Evolutionary conservation across 2,797 vertebrate genomes (phyloP).

Genomic region (Rallus crepitans): DNA sequence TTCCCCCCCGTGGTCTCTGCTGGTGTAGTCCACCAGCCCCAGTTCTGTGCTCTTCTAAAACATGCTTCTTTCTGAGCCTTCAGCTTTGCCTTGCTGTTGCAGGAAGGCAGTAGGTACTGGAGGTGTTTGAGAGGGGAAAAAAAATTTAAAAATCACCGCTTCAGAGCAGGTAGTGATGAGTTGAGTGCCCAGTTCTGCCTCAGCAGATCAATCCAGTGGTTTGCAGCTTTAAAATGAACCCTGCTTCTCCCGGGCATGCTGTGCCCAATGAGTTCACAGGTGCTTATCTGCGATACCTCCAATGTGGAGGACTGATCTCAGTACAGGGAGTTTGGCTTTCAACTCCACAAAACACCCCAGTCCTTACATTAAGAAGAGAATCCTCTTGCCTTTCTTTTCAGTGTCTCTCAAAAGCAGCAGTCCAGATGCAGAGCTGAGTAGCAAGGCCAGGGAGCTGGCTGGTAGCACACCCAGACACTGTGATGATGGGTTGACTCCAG

Average conservation of each 20-base stretch:
- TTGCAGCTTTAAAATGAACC: not conserved
- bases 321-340: not conserved
- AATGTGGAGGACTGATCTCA: accelerated
- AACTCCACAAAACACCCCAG: accelerated
- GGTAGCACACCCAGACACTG: not conserved
- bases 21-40: not conserved
- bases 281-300: not conserved
- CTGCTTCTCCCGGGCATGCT: accelerated
- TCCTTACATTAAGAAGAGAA: not conserved
- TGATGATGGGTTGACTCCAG: accelerated
- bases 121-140: not conserved
- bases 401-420: not conserved
- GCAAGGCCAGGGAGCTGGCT: not conserved
- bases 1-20: not conserved
- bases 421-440: not conserved
- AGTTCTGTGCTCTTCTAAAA: not conserved
- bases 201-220: not conserved
- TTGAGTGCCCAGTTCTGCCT: not conserved
- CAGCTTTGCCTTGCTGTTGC: not conserved
- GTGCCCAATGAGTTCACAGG: accelerated
- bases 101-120: accelerated
- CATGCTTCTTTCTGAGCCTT: not conserved
- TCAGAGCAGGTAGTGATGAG: not conserved
- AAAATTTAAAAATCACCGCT: not conserved
- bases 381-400: not conserved